Conservation (phyloP, 2,113 vertebrate genomes). For the Balaeniceps rex region DNA sequence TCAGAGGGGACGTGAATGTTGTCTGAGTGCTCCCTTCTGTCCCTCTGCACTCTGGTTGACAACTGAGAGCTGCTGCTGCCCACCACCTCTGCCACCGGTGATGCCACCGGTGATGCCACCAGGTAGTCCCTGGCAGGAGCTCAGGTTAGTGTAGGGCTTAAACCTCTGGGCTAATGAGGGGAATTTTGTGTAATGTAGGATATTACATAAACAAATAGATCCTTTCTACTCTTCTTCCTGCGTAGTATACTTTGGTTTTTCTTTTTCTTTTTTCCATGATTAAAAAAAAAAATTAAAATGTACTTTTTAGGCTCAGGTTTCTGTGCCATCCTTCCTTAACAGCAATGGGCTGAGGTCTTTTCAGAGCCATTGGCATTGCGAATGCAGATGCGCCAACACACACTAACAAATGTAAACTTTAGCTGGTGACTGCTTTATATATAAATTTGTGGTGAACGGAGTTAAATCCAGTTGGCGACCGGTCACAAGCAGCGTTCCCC, state of each 20-base stretch:
- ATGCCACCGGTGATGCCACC: not conserved
- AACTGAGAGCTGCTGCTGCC: not conserved
- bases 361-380: not conserved
- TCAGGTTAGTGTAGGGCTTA: not conserved
- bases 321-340: not conserved
- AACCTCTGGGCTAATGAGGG: not conserved
- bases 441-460: no score
- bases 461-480: no score
- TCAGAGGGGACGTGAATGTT: accelerated
- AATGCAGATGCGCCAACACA: not conserved
- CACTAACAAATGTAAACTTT: not conserved
- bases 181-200: not conserved
- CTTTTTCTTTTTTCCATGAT: not conserved
- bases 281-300: not conserved
- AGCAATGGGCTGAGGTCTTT: not conserved
- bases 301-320: not conserved
- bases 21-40: not conserved
- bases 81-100: no score
- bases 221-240: not conserved
- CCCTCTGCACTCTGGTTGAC: not conserved
- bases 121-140: not conserved
- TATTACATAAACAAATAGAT: not conserved
- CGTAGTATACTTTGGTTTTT: not conserved
- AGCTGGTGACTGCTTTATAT: not conserved
- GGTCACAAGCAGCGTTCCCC: no score